Conservation (phyloP, 2,113 vertebrate species). For the Oryzias woworae region DNA sequence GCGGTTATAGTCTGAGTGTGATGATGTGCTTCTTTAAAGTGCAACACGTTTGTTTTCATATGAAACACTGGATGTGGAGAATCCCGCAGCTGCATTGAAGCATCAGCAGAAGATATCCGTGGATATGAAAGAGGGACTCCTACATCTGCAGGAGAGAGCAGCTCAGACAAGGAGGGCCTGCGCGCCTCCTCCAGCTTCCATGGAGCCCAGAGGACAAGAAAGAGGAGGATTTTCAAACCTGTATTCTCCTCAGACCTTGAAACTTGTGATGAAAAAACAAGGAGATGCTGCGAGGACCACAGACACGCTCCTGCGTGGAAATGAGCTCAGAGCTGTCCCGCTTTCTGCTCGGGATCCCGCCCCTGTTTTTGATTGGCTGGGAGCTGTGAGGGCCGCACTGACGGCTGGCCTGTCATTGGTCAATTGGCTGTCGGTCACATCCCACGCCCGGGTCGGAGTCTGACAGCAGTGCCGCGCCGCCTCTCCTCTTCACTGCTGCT, state of each 20-base stretch:
- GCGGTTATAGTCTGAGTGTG: background rate
- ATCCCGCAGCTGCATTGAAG: no score
- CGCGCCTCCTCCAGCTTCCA: no score
- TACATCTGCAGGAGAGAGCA: no score
- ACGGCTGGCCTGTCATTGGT: slow-evolving; percentile 52
- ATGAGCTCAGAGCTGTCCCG: slow-evolving; percentile 27
- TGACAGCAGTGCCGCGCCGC: slow-evolving; percentile 44
- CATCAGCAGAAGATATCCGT: no score
- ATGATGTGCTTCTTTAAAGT: background rate
- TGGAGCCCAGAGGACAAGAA: no score
- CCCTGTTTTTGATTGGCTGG: slow-evolving; percentile 52
- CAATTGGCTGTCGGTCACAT: slow-evolving; percentile 41
- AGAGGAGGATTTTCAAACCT: no score
- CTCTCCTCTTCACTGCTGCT: slow-evolving; percentile 35
- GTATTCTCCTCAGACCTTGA: no score
- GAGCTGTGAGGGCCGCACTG: background rate
- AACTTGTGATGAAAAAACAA: background rate
- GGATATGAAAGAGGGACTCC: no score
- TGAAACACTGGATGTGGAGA: no score
- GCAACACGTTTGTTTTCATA: no score
- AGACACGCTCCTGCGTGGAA: slow-evolving; percentile 2
- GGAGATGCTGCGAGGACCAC: background rate
- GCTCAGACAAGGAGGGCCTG: no score
- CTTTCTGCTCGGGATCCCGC: slow-evolving; percentile 10
- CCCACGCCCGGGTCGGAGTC: slow-evolving; percentile 19